These are phyloP conservation scores for Camponotus floridanus DNA, from an alignment of 1,140 invertebrate species.

Conservation along the genomic window DNA sequence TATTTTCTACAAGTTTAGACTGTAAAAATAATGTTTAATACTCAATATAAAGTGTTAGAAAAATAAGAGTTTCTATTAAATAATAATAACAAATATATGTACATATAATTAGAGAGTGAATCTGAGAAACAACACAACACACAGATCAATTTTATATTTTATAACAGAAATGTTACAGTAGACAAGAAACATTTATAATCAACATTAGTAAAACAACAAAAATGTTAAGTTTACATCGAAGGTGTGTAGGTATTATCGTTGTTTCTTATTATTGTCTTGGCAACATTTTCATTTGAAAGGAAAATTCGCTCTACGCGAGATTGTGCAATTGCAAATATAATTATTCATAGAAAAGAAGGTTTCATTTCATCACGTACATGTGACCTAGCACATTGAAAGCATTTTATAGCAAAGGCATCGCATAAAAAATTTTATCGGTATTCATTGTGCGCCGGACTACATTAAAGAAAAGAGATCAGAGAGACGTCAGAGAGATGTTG, in stretches of 20 bases:
- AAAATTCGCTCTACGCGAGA: constrained; percentile 14
- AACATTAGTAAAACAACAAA: not conserved
- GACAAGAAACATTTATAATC: not conserved
- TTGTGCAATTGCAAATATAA: not conserved
- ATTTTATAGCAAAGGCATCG: not conserved
- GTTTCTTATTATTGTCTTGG: not conserved
- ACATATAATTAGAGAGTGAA: no score
- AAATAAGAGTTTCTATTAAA: no score
- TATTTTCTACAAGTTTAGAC: no score
- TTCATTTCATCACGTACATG: not conserved
- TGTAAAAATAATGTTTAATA: no score
- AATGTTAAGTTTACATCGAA: constrained; percentile 10
- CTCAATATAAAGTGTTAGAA: no score
- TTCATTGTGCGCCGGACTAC: not conserved
- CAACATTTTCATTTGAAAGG: constrained; percentile 7
- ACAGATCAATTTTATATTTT: not conserved
- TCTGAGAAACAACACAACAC: no score
- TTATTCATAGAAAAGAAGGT: constrained; percentile 5
- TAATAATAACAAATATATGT: no score
- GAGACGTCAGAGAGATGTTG: not conserved
- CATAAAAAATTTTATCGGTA: not conserved
- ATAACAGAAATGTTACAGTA: not conserved
- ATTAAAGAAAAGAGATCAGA: constrained; percentile 8
- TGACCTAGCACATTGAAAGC: not conserved
- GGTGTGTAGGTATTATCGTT: not conserved